Base-by-base conservation (phyloP, 1,140 invertebrate species). In the Goniozus legneri region DNA sequence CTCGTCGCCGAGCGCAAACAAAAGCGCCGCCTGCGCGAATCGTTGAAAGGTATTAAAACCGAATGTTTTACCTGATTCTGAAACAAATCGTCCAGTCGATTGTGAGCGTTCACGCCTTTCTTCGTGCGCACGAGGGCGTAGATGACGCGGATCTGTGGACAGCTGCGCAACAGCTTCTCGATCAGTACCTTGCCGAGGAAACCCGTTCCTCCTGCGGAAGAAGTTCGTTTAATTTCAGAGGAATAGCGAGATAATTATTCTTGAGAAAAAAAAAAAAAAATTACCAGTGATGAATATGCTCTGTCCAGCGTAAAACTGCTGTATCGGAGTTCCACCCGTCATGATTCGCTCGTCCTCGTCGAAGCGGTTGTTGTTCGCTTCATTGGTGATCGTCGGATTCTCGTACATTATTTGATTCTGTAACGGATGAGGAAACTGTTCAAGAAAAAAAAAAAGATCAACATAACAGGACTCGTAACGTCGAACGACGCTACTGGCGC, bases 121-220 rank as follows among this genome's bases (percentile, higher is more conserved):
- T 95, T 94, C 6, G 82, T 76, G 50, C 92, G 78, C 53, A 95
- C 82, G 40, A 95, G 73, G 38, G 94, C 59, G 65, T 91, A 95
- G 41, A 97, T 83, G 56, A 73, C 84, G 36, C 82, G 77, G 10
- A 95, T 56, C 22, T 82, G 80, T 13, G 85, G 83, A 68, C 88
- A 89, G 20, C 77, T 83, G 51, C 89, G 77, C 13, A 95, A 76
- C n/a, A 95, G 67, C 75, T 95, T 95, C 71, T 95, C 90, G 13
- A 94, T 79, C 4, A 95, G 75, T 16, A 92, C 84, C 75, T 94
- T 93, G 3, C 91, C 92, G 64, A 95, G 79, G 65, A 95, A 95
- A 2, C 91, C 91, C 1, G 89, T 92, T 1, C 83, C 84, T 15
- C 86, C 86, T 35, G 81, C 82, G 40, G 84, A 79, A 33, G 83